These are phyloP conservation scores for Tinamus major DNA, from an alignment of 2,797 vertebrate genomes.

Conservation along the genomic window DNA sequence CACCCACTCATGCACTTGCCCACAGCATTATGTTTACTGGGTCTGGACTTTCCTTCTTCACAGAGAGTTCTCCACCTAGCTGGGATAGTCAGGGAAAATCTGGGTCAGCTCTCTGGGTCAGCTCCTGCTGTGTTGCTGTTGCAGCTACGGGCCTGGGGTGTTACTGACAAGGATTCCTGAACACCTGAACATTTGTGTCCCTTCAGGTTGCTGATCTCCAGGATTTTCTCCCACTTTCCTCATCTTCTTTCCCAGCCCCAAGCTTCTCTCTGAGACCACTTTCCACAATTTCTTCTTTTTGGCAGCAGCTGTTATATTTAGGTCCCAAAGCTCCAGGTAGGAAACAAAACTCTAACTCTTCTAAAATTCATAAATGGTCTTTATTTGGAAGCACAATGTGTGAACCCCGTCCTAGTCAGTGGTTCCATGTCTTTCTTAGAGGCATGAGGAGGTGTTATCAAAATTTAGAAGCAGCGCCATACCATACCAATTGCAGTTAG, in stretches of 20 bases:
- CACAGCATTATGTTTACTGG: rapidly evolving
- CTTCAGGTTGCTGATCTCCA: background rate
- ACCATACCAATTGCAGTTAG: rapidly evolving
- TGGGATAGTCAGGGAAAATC: background rate
- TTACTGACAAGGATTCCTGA: background rate
- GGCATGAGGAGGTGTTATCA: background rate
- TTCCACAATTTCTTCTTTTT: background rate
- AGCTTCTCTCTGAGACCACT: background rate
- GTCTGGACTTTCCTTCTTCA: background rate
- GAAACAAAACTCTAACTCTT: background rate
- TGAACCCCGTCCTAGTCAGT: background rate
- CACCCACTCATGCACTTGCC: background rate
- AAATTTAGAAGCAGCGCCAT: background rate
- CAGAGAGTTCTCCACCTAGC: background rate
- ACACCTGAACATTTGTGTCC: background rate
- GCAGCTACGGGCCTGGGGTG: background rate
- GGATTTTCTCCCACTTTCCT: no score
- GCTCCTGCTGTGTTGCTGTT: background rate
- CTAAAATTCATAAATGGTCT: background rate
- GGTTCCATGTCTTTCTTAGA: background rate
- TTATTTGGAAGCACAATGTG: background rate
- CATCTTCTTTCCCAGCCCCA: background rate
- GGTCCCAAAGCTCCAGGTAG: rapidly evolving
- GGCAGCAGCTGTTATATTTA: background rate
- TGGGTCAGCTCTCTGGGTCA: background rate